Evolutionary conservation across 2,113 vertebrate species (phyloP).

Genomic region (Eclectus roratus): DNA sequence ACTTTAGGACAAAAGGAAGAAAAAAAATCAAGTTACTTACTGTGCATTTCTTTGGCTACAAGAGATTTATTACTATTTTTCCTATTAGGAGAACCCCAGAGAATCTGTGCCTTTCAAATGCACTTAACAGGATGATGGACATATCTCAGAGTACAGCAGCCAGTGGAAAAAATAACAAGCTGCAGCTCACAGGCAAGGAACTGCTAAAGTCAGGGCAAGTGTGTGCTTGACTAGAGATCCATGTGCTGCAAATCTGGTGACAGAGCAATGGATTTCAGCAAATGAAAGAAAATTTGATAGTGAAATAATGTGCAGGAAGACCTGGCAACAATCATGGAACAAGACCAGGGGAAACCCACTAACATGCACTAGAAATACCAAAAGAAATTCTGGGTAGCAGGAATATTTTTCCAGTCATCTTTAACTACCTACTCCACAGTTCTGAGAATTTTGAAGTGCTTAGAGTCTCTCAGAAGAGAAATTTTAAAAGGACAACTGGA

Average conservation of each 20-base stretch:
- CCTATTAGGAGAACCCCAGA: not conserved
- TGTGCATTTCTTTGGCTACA: not conserved
- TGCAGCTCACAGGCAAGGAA: constrained; percentile 50
- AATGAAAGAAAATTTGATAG: not conserved
- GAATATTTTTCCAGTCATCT: not conserved
- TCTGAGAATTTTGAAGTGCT: not conserved
- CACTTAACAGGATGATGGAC: constrained; percentile 51
- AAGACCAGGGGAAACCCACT: not conserved
- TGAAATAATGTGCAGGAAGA: not conserved
- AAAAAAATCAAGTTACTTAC: not conserved
- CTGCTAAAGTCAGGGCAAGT: constrained; percentile 8
- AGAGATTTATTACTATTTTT: not conserved
- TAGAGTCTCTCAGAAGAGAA: not conserved
- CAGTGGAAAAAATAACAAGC: constrained; percentile 51
- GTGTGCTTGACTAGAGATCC: constrained; percentile 59
- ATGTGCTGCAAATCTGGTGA: not conserved
- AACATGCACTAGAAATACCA: not conserved
- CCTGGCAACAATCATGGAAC: not conserved
- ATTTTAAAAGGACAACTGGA: not conserved
- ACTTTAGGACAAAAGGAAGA: not conserved
- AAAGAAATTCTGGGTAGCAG: not conserved
- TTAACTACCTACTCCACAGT: not conserved
- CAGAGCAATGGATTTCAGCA: constrained; percentile 37
- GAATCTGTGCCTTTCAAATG: constrained; percentile 55
- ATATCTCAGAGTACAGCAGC: constrained; percentile 41